Base-by-base conservation (phyloP, 2,113 vertebrate species). In the Alectura lathami region DNA sequence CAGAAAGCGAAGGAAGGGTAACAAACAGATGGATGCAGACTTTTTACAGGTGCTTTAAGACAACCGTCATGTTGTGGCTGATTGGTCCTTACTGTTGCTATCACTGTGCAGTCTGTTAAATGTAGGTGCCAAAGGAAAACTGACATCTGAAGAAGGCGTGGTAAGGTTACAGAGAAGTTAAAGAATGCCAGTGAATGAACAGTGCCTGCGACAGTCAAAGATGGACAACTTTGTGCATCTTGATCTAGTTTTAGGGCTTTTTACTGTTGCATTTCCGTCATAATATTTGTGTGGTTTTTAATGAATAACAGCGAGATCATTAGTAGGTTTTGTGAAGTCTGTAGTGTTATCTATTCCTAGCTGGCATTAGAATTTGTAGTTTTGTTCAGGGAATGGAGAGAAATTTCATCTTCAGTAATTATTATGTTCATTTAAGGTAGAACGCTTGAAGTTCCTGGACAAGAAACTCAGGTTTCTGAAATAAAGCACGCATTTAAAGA, bases 361-460 rank as follows among this genome's bases (percentile, higher is more conserved):
- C 12, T 76, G 30, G 56, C 47, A 42, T 11, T 7, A 8, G 26
- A 54, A 34, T 80, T 76, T 76, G 11, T 77, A 8, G 77, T 89
- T 74, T 86, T 88, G 11, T 90, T 78, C 34, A 34, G 24, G 47
- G 64, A 89, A 56, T 48, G 45, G 83, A 73, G 29, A 47, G 14
- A 9, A 17, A 3, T 36, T 93, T 76, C 70, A 29, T 50, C 69
- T 93, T 82, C 26, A 5, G 43, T 91, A 75, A 88, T 84, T 86
- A 32, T 48, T 67, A 68, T 34, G 21, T 56, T 82, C 3, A 5
- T 69, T 63, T 69, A 74, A 43, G 17, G 18, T 34, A 48, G 91
- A 84, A 56, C 56, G 79, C 30, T 77, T 2, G 0, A 78, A 40
- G 38, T 9, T 93, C 32, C 40, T 56, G 67, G 63, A 42, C 30